Conservation (phyloP, 2,888 invertebrate species). For the Venusia cambrica region DNA sequence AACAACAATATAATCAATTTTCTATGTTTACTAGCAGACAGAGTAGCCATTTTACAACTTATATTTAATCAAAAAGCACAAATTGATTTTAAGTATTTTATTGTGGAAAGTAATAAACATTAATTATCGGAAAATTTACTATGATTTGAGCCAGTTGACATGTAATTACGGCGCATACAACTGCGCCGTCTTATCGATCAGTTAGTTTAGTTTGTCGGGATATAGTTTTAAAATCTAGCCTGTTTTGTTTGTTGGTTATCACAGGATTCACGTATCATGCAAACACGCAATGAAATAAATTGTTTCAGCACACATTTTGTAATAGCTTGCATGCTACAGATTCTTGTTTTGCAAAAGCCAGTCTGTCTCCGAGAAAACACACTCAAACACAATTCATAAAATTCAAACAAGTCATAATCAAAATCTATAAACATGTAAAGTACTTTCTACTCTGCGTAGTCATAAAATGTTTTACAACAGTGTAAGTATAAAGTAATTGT, state of each 20-base stretch:
- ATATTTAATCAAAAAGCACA: too few species aligned
- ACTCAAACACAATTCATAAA: slow-evolving; percentile 62
- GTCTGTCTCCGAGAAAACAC: slow-evolving; percentile 52
- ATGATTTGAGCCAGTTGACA: too few species aligned
- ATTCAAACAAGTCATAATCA: slow-evolving; percentile 57
- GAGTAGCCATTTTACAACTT: slow-evolving; percentile 29
- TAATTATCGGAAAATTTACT: slow-evolving; percentile 1
- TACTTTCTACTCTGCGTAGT: slow-evolving; percentile 44
- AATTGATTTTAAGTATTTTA: too few species aligned
- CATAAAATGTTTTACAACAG: slow-evolving; percentile 45
- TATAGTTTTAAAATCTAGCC: too few species aligned
- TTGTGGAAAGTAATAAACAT: too few species aligned
- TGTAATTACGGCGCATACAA: too few species aligned
- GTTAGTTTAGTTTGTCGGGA: too few species aligned
- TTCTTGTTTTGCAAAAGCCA: slow-evolving; percentile 13
- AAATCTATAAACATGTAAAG: slow-evolving; percentile 56
- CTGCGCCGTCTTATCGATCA: too few species aligned
- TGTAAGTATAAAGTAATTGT: slow-evolving; percentile 42
- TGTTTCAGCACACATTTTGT: too few species aligned
- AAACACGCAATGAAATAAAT: too few species aligned
- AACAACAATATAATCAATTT: slow-evolving; percentile 60
- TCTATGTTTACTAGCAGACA: slow-evolving; percentile 50
- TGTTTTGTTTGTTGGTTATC: too few species aligned
- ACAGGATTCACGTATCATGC: too few species aligned
- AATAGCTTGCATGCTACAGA: not conserved